Base-by-base conservation (phyloP, 2,888 invertebrate species). In the Cerceris rybyensis region DNA sequence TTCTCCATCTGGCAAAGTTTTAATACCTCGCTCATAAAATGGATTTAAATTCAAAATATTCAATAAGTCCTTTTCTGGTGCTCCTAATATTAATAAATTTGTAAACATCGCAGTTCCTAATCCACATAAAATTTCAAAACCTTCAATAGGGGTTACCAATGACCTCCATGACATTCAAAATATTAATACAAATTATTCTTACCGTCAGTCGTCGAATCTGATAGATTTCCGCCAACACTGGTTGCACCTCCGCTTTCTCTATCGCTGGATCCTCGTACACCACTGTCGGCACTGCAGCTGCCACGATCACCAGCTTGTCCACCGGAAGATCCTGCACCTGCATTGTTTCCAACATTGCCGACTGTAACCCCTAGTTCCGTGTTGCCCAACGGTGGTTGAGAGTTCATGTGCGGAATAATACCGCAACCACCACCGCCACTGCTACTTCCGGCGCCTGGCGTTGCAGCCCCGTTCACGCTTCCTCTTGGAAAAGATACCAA, bases 271-370 rank as follows among this genome's bases (percentile, higher is more conserved):
- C 96, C 96, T 88, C 97, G 94, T 16, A 97, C 96, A 6, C 97
- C 97, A 39, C 97, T 97, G 92, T 97, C 97, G 13, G 97, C 97
- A 88, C 97, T 97, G 93, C 97, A 97, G 88, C 97, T 97, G 79
- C 97, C 97, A 55, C 97, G 93, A 91, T 97, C 97, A 0, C 95
- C 95, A 0, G 94, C 94, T 72, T 91, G 88, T 88, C 89, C 83
- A 91, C 93, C 84, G 92, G 90, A 49, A 94, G 95, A 83, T 93
- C 94, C 55, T 91, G 93, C 11, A 93, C 93, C 61, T 93, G 93
- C 13, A 92, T 93, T 83, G 60, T 86, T 78, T 70, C 84, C 84
- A 55, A 85, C 84, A 67, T 84, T 86, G 64, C 85, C 83, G 17
- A 86, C 82, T 50, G 85, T 86, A 67, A 86, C 87, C 59, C 87